Percentiles rank a stretch among this genome's conserved stretches.
Evolutionary conservation across 2,888 invertebrate species (phyloP).

Genomic region (Thumatha senex): DNA sequence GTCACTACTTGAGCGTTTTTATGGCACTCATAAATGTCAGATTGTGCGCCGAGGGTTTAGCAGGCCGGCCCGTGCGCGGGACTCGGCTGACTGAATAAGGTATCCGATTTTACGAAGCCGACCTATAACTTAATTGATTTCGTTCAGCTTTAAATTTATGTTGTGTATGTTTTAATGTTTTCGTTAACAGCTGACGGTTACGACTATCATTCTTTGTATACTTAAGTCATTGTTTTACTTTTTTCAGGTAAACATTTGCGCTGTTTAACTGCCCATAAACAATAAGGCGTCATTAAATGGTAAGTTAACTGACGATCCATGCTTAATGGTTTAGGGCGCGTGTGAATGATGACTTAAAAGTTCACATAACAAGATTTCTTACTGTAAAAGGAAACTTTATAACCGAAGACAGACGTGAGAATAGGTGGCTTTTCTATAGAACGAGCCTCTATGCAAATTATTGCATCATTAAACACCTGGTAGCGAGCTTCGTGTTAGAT

Average conservation of each 20-base stretch:
- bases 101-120: constrained; percentile 39
- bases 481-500: constrained; percentile 67
- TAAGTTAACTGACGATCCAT: constrained; percentile 47
- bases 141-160: constrained; percentile 60
- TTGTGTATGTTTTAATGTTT: constrained; percentile 37
- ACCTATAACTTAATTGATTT: constrained; percentile 67
- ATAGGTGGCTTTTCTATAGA: constrained; percentile 62
- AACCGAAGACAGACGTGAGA: constrained; percentile 73
- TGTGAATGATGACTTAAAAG: constrained; percentile 42
- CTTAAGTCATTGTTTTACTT: constrained; percentile 52
- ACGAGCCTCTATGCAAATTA: constrained; percentile 77
- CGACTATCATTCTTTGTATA: constrained; percentile 46
- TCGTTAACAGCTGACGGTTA: constrained; percentile 44
- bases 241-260: constrained; percentile 69
- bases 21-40: constrained; percentile 84
- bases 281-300: constrained; percentile 56
- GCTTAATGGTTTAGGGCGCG: constrained; percentile 28
- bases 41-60: constrained; percentile 79
- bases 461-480: constrained; percentile 81
- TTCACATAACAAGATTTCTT: constrained; percentile 60
- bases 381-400: constrained; percentile 63
- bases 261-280: constrained; percentile 50
- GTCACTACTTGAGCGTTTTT: constrained; percentile 85
- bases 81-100: constrained; percentile 46
- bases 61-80: constrained; percentile 57